A percentile compares a stretch with the other conserved stretches of the same genome.
Conservation (phyloP, 2,888 invertebrate genomes). For the Cantharis rustica region DNA sequence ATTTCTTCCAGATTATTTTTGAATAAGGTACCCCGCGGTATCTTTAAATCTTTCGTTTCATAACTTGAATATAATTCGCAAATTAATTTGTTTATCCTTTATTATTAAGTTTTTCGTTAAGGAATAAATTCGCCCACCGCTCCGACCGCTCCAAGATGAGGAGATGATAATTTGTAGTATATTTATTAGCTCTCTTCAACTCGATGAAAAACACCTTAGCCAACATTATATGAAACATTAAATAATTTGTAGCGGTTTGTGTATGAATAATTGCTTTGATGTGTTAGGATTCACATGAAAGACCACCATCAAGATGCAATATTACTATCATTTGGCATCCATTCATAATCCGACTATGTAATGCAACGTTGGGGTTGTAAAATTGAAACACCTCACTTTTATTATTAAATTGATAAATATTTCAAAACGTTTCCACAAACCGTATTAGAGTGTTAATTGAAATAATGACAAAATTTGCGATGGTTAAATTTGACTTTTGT, state of each 20-base stretch:
- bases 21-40: slow-evolving; percentile 22
- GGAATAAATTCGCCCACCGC: background rate
- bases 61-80: slow-evolving; percentile 11
- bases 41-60: slow-evolving; percentile 11
- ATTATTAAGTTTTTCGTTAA: background rate
- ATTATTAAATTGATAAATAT: background rate
- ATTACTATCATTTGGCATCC: slow-evolving; percentile 10
- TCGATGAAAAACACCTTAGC: slow-evolving; percentile 8
- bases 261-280: slow-evolving; percentile 14
- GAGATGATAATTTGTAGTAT: background rate
- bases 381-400: background rate
- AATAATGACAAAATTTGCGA: slow-evolving; percentile 12
- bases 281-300: slow-evolving; percentile 18
- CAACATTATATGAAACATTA: slow-evolving; percentile 14
- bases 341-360: background rate
- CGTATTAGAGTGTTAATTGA: slow-evolving; percentile 1
- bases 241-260: slow-evolving; percentile 15
- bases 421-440: background rate
- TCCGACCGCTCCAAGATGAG: background rate
- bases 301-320: slow-evolving; percentile 3
- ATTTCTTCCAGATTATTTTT: slow-evolving; percentile 31
- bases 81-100: slow-evolving; percentile 22
- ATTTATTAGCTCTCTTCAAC: slow-evolving; percentile 4
- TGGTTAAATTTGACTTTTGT: slow-evolving; percentile 11
- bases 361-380: background rate